Conservation (phyloP, 2,797 vertebrate genomes). For the Microhierax caerulescens region DNA sequence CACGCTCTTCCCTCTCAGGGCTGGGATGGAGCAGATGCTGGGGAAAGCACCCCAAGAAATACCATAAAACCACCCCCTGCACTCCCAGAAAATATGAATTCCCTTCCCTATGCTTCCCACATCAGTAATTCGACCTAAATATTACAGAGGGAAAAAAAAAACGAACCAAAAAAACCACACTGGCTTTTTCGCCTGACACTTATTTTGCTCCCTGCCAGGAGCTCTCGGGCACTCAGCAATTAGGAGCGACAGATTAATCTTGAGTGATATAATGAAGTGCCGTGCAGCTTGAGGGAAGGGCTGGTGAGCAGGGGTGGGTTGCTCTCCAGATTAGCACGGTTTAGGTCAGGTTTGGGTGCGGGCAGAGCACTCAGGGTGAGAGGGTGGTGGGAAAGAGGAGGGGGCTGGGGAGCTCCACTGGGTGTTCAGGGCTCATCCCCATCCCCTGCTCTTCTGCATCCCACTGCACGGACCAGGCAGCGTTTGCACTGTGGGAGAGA, state of each 20-base stretch:
- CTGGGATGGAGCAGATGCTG: background rate
- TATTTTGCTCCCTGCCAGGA: background rate
- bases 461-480: fast-evolving
- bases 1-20: background rate
- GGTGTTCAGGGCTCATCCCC: background rate
- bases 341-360: background rate
- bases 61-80: fast-evolving
- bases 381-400: background rate
- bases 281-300: background rate
- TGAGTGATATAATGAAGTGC: slow-evolving; percentile 37
- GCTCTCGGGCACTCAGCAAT: background rate
- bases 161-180: background rate
- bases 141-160: background rate
- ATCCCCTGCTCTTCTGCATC: background rate
- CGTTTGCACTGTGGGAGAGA: background rate
- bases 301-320: background rate
- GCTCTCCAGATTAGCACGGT: background rate
- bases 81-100: background rate
- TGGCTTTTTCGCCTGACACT: background rate
- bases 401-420: background rate
- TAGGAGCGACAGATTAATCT: slow-evolving; percentile 11
- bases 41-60: background rate
- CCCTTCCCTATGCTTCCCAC: background rate
- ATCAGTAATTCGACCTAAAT: background rate
- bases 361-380: background rate